Conservation (phyloP, 2,113 vertebrate species). For the Xiphophorus couchianus region DNA sequence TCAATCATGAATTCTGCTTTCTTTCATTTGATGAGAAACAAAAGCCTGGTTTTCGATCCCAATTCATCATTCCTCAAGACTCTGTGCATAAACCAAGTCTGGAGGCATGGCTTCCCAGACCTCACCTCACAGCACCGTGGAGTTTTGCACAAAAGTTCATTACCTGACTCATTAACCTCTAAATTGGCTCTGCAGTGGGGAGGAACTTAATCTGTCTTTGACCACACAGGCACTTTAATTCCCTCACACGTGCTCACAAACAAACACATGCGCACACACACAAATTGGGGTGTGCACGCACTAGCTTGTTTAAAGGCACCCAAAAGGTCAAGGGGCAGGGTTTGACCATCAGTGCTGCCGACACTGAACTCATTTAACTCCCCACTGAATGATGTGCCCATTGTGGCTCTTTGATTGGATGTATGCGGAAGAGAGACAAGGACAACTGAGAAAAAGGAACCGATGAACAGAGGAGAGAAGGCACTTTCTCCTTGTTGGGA, state of each 20-base stretch:
- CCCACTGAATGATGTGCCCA: conserved; percentile 43
- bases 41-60: conserved; percentile 27
- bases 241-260: conserved; percentile 50
- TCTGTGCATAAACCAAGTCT: not conserved
- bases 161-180: conserved; percentile 78
- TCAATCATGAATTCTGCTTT: conserved; percentile 23
- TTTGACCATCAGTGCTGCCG: conserved; percentile 71
- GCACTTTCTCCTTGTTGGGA: conserved; percentile 47
- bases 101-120: conserved; percentile 5
- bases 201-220: conserved; percentile 62
- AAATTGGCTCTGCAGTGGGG: conserved; percentile 64
- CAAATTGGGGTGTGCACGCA: conserved; percentile 27
- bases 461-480: conserved; percentile 27
- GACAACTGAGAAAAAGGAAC: conserved; percentile 6
- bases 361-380: conserved; percentile 75
- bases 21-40: conserved; percentile 27
- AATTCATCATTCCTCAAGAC: conserved; percentile 1
- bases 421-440: conserved; percentile 16
- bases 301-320: conserved; percentile 52
- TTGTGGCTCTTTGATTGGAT: conserved; percentile 47
- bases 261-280: conserved; percentile 43
- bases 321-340: conserved; percentile 60
- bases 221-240: conserved; percentile 68
- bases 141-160: conserved; percentile 59
- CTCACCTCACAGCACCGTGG: conserved; percentile 34